Evolutionary conservation across 2,888 invertebrate genomes (phyloP).

Genomic region (Hartigia nigra): DNA sequence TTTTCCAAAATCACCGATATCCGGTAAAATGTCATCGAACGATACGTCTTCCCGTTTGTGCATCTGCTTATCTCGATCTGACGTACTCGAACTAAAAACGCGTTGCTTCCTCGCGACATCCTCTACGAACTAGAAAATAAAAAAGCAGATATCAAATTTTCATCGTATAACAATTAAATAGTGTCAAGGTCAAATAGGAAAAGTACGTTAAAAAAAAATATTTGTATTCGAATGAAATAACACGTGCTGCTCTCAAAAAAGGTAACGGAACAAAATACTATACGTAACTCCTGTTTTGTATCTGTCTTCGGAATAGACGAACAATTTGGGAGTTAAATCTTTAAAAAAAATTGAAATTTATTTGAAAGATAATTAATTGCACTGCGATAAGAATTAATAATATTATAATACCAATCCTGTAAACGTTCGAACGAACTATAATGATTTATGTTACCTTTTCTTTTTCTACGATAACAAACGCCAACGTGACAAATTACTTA

Average conservation of each 20-base stretch:
- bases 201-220: background rate
- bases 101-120: background rate
- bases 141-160: background rate
- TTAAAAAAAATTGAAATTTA: background rate
- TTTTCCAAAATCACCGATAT: slow-evolving; percentile 67
- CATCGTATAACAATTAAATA: background rate
- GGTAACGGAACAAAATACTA: no score
- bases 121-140: background rate
- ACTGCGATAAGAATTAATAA: background rate
- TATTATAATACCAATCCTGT: no score
- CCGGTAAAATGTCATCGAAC: slow-evolving; percentile 67
- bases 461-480: no score
- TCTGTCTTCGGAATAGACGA: no score
- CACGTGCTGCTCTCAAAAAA: no score
- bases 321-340: no score
- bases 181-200: background rate
- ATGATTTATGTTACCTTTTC: background rate
- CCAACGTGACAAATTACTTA: no score
- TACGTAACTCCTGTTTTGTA: no score
- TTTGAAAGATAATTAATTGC: background rate
- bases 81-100: background rate
- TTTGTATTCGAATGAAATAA: background rate
- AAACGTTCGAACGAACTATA: background rate
- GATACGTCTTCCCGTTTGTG: slow-evolving; percentile 52
- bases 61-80: background rate